These are phyloP conservation scores for Caradrina kadenii DNA, from an alignment of 2,888 invertebrate genomes.

Conservation along the genomic window DNA sequence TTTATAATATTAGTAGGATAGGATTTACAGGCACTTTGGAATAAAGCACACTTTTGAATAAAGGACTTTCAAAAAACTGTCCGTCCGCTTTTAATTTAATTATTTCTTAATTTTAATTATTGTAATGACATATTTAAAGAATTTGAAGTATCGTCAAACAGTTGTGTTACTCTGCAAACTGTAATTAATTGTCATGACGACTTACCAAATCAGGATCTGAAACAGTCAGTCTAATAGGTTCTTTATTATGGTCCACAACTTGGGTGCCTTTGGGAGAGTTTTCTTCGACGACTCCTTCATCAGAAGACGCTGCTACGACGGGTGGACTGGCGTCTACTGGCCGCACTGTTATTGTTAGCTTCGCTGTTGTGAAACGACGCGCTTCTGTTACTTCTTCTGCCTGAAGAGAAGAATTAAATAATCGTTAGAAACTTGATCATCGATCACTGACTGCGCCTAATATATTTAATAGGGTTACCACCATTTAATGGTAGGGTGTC, in stretches of 20 bases:
- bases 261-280: conserved; percentile 96
- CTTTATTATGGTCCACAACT: conserved; percentile 92
- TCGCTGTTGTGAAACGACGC: conserved; percentile 95
- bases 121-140: no score
- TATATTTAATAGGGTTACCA: no score
- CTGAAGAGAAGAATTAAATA: conserved; percentile 75
- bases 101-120: no score
- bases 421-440: not conserved
- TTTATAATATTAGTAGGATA: no score
- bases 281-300: conserved; percentile 95
- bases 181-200: conserved; percentile 36
- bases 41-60: no score
- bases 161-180: rapidly evolving
- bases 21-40: no score
- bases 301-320: conserved; percentile 92
- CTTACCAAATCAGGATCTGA: conserved; percentile 96
- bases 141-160: no score
- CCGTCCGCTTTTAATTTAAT: no score
- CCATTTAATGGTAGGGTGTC: no score
- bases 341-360: conserved; percentile 94
- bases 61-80: no score
- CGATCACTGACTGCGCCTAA: not conserved
- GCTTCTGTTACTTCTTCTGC: conserved; percentile 96
- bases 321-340: conserved; percentile 97
- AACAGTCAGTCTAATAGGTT: conserved; percentile 94